phyloP scores from a whole-genome alignment of 2,113 vertebrate genomes.

The Hippocampus zosterae region DNA sequence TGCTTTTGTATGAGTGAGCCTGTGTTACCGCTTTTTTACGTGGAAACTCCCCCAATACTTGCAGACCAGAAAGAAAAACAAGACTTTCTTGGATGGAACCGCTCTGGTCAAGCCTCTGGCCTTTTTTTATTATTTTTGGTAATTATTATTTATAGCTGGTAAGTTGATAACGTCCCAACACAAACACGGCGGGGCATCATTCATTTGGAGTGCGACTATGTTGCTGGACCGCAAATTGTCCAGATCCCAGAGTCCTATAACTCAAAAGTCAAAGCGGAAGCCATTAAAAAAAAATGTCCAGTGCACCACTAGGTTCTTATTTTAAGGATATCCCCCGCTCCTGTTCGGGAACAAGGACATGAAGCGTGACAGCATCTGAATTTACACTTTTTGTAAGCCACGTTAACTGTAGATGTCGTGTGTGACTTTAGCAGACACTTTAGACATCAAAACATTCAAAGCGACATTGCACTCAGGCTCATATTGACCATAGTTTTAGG shows the following conservation, averaged over 20 bases:
- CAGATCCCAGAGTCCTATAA: slow-evolving; percentile 76
- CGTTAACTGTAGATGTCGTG: slow-evolving; percentile 36
- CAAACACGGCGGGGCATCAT: slow-evolving; percentile 76
- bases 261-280: slow-evolving; percentile 72
- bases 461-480: no score
- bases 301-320: slow-evolving; percentile 60
- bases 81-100: slow-evolving; percentile 65
- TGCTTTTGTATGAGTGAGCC: slow-evolving; percentile 11
- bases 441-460: no score
- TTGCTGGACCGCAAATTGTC: slow-evolving; percentile 74
- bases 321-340: slow-evolving; percentile 62
- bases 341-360: slow-evolving; percentile 48
- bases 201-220: slow-evolving; percentile 71
- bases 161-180: slow-evolving; percentile 78
- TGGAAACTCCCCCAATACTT: slow-evolving; percentile 64
- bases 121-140: slow-evolving; percentile 64
- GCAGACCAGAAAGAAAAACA: slow-evolving; percentile 70
- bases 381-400: slow-evolving; percentile 69
- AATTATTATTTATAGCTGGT: slow-evolving; percentile 77
- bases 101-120: slow-evolving; percentile 68
- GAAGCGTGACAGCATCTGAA: slow-evolving; percentile 51
- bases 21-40: slow-evolving; percentile 51
- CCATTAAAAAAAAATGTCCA: slow-evolving; percentile 20
- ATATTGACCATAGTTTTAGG: no score
- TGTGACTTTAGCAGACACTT: neutral